These are phyloP conservation scores for Dolichopus griseipennis DNA, from an alignment of 2,888 invertebrate species.

Conservation along the genomic window DNA sequence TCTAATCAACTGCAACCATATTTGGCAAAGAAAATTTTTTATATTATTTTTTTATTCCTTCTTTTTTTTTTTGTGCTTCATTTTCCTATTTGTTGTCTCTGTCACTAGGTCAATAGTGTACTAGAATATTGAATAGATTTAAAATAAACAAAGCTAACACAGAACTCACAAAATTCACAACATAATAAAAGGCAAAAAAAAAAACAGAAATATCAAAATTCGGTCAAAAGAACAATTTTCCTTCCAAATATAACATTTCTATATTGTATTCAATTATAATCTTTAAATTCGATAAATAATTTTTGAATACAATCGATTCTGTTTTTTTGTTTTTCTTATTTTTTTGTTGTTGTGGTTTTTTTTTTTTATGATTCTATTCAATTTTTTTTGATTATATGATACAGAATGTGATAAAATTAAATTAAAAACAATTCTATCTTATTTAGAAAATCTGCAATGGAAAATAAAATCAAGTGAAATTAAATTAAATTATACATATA, in stretches of 20 bases:
- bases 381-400: too few species aligned
- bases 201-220: background rate
- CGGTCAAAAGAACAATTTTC: constrained; percentile 5
- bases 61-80: too few species aligned
- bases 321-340: background rate
- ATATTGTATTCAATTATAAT: background rate
- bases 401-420: too few species aligned
- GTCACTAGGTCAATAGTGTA: constrained; percentile 2
- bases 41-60: background rate
- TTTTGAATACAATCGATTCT: too few species aligned
- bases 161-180: background rate
- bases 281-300: background rate
- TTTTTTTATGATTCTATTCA: too few species aligned
- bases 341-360: too few species aligned
- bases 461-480: too few species aligned
- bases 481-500: too few species aligned
- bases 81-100: background rate
- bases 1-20: background rate
- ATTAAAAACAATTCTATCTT: too few species aligned
- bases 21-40: background rate
- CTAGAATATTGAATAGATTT: background rate
- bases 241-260: constrained; percentile 6
- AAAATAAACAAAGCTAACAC: background rate
- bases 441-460: too few species aligned
- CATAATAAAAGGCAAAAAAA: too few species aligned